Percentiles rank a stretch among this genome's conserved stretches.
phyloP scores from a whole-genome alignment of 2,797 vertebrate species.

The Anguilla obscura region DNA sequence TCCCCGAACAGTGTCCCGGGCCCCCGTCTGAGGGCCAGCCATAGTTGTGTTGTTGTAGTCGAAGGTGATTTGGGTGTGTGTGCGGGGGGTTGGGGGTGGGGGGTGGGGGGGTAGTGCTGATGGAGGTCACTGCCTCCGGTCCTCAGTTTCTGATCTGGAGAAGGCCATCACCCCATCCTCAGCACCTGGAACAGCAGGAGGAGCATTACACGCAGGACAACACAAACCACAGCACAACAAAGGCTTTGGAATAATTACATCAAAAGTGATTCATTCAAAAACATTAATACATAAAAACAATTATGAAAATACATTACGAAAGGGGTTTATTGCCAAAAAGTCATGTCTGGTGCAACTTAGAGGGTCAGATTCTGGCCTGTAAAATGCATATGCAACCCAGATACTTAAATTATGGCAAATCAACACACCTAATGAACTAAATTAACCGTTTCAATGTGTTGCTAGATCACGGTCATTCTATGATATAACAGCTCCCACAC shows the following conservation, averaged over 20 bases:
- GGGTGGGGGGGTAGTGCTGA: background rate
- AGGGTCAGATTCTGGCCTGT: background rate
- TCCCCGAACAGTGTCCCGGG: slow-evolving; percentile 35
- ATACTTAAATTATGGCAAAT: background rate
- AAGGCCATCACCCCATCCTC: slow-evolving; percentile 99
- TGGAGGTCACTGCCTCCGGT: slow-evolving; percentile 88
- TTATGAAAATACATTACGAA: background rate
- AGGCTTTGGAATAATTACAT: background rate
- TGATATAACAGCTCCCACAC: background rate
- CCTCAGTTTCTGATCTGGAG: slow-evolving; percentile 95
- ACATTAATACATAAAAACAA: background rate
- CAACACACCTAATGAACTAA: background rate
- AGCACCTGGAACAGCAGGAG: slow-evolving; percentile 76
- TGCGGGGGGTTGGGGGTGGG: no score
- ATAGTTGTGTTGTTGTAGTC: slow-evolving; percentile 60
- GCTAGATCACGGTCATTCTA: no score
- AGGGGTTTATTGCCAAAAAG: background rate
- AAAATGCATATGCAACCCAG: background rate
- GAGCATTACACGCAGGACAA: background rate
- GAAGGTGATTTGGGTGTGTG: slow-evolving; percentile 32
- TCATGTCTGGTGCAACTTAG: background rate
- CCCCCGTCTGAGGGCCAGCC: slow-evolving; percentile 65
- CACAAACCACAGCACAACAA: background rate
- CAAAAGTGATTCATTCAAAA: background rate
- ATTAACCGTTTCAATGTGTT: no score